phyloP scores from a whole-genome alignment of 1,140 invertebrate genomes.

The Patella vulgata region DNA sequence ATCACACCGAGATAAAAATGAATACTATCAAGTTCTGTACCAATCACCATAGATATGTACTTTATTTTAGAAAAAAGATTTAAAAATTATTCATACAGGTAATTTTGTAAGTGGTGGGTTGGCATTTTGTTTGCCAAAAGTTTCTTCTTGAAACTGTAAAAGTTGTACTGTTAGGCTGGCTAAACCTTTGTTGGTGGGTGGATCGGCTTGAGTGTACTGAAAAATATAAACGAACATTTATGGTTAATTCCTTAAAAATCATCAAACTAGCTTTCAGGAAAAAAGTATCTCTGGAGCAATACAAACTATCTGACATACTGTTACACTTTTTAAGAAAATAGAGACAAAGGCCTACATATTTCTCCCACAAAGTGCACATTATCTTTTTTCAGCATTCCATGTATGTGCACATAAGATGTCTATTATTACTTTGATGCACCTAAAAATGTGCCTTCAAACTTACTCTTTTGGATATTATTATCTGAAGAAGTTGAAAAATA shows the following conservation, averaged over 20 bases:
- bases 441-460: too few relatives aligned
- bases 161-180: conserved; percentile 86
- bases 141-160: conserved; percentile 96
- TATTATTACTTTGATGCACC: too few relatives aligned
- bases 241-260: conserved; percentile 7
- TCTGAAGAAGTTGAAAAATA: too few relatives aligned
- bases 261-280: neutral
- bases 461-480: too few relatives aligned
- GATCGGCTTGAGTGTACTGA: conserved; percentile 89
- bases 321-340: neutral
- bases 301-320: neutral
- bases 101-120: conserved; percentile 77
- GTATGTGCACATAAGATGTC: too few relatives aligned
- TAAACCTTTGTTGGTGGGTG: conserved; percentile 91
- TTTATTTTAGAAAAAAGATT: too few relatives aligned
- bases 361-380: too few relatives aligned
- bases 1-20: neutral
- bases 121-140: conserved; percentile 90
- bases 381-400: too few relatives aligned
- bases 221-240: conserved; percentile 61
- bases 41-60: neutral
- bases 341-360: too few relatives aligned
- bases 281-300: neutral
- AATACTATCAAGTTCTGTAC: neutral
- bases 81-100: conserved; percentile 62